Percentiles rank a stretch among this genome's conserved stretches.
These are phyloP conservation scores for Eledone cirrhosa DNA, from an alignment of 2,888 invertebrate species.

Conservation along the genomic window DNA sequence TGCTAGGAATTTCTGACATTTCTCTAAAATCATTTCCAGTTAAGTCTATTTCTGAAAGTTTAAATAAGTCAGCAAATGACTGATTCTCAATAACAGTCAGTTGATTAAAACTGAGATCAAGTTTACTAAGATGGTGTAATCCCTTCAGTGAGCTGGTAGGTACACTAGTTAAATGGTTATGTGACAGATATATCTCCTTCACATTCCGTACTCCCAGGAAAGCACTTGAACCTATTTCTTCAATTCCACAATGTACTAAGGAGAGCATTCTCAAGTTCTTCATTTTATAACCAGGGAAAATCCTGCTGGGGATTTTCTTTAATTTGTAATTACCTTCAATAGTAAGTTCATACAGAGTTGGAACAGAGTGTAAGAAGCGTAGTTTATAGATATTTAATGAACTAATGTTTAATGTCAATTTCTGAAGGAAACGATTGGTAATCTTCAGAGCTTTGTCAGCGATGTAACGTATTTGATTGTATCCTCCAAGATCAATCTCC, in stretches of 20 bases:
- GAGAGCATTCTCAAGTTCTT: neutral
- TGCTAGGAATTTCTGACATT: neutral
- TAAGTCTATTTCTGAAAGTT: neutral
- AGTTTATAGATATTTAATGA: neutral
- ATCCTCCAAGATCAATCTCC: neutral
- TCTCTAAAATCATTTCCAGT: neutral
- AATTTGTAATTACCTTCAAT: neutral
- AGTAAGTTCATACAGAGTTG: neutral
- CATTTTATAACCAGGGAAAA: constrained; percentile 10
- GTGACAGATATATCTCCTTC: neutral
- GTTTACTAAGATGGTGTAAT: neutral
- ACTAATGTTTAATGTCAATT: neutral
- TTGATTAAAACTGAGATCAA: neutral
- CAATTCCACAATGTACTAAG: neutral
- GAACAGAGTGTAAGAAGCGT: neutral
- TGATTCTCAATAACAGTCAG: neutral
- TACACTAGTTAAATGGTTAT: neutral
- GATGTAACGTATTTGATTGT: neutral
- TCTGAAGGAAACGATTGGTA: neutral
- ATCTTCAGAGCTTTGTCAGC: neutral
- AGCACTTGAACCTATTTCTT: neutral
- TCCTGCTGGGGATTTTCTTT: neutral
- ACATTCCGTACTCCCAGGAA: constrained; percentile 14
- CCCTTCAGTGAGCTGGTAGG: neutral
- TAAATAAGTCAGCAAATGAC: neutral